Evolutionary conservation across 2,113 vertebrate genomes (phyloP), one percentile per base, ranked within the genome.

Genomic region (Datnioides undecimradiatus): DNA sequence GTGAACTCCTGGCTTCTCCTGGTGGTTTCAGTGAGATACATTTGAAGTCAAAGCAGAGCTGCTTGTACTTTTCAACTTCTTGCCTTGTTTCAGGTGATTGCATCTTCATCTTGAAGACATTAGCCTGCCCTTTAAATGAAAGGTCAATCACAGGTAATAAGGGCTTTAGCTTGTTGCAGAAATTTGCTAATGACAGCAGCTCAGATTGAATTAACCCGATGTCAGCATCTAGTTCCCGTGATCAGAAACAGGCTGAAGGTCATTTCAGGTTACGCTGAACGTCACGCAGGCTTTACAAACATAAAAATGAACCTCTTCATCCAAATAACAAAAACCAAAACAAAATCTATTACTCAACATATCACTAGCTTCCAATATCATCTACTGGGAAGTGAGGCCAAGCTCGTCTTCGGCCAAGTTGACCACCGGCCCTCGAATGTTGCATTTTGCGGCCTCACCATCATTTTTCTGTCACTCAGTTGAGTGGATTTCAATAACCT

Each of bases 41-140:
- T 46, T 11, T 36, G 19, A 14, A 38, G 16, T 36, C 11, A 70
- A 63, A 0, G 0, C 16, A 73, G n/a, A 31, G 23, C 9, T 11
- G 1, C 12, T 33, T 19, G 1, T n/a, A 34, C 17, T 34, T 65
- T 62, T 55, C 3, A 11, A 6, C 16, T 31, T 16, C 21, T n/a
- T 14, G 8, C 4, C 16, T 41, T 25, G 45, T 46, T 45, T 31
- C n/a, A 5, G 21, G 43, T 19, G 14, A 25, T 27, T 19, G 41
- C 73, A 77, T 51, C 84, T 71, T 59, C 73, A 77, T 51, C 84
- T 71, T 59, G 58, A 55, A 62, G 45, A 29, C 23, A 71, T 79
- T 79, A 69, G 8, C 34, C 23, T 31, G 36, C 34, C 40, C 31
- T n/a, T 63, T 67, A 16, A 52, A n/a, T 48, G 2, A 62, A 60